Conservation (phyloP, 2,888 invertebrate species). For the Willowsia nigromaculata region DNA sequence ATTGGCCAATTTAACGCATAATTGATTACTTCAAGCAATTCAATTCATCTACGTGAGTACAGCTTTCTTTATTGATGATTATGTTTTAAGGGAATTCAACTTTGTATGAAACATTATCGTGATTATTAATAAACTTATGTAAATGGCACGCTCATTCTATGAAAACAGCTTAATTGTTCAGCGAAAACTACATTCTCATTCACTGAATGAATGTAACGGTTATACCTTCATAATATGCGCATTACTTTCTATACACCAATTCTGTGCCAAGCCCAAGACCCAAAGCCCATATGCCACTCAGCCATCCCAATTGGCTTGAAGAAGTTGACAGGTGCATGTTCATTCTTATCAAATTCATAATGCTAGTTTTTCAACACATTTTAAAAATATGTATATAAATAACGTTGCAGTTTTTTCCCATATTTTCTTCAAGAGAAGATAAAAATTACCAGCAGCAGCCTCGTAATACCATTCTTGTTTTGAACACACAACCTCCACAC, state of each 20-base stretch:
- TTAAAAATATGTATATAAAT: no score
- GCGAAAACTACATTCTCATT: slow-evolving; percentile 3
- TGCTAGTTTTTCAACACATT: not conserved
- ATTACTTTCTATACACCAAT: not conserved
- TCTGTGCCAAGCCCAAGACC: not conserved
- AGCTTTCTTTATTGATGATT: no score
- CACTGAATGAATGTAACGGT: not conserved
- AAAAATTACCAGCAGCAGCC: not conserved
- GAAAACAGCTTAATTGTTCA: slow-evolving; percentile 10
- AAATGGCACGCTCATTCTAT: not conserved
- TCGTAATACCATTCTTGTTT: no score
- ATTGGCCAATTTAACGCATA: not conserved
- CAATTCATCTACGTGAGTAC: no score
- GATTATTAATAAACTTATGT: not conserved
- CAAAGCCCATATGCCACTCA: not conserved
- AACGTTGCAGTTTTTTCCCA: not conserved
- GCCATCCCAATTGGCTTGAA: not conserved
- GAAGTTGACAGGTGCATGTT: not conserved
- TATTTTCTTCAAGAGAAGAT: not conserved
- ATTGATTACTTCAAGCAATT: not conserved
- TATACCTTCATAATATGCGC: not conserved
- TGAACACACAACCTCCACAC: no score
- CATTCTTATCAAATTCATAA: not conserved
- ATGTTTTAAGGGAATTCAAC: no score
- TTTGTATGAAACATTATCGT: no score